Base-by-base conservation (phyloP, 2,113 vertebrate genomes). In the Coracopsis vasa region DNA sequence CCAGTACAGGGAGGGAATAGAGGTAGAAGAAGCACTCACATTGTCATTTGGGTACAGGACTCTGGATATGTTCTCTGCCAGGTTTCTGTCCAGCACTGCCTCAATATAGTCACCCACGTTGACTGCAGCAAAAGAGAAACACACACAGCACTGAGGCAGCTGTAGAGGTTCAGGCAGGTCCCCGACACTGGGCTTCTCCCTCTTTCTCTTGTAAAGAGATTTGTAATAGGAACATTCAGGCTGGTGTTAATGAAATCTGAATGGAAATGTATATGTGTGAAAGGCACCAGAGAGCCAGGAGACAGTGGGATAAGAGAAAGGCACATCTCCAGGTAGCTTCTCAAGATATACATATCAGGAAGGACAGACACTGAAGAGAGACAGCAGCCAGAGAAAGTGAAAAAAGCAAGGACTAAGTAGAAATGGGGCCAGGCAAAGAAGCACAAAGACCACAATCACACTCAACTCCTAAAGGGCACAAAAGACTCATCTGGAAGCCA, bases 41-140 rank as follows among this genome's bases (percentile, higher is more conserved):
- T 99, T 99, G 90, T 99, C 98, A 14, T 99, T 99, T 24, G 99
- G 99, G 86, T 99, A 99, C 71, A 99, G 97, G 61, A 99, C 98
- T 84, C 99, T 97, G 90, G 99, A 99, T 91, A 99, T 99, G 95
- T 99, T 99, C 97, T 99, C 99, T 10, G 99, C 99, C 95, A 99
- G 93, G 97, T 99, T 99, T 96, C 99, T 97, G 94, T 99, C 99
- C 98, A 99, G 80, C 66, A 99, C 98, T 0, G 98, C 99, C 92
- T 99, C 96, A 1, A 99, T 98, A 84, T 99, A 99, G 94, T 99
- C 99, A 5, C 98, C 99, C 60, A 98, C 97, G 3, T 99, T 99
- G 97, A 99, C 99, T 99, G 94, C 29, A 82, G 48, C 19, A 56
- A 74, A 86, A 97, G 44, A 97, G 16, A 95, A 50, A 86, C 0